A percentile compares a stretch with the other conserved stretches of the same genome.
Evolutionary conservation across 2,888 invertebrate species (phyloP).

Genomic region (Macropis europaea): DNA sequence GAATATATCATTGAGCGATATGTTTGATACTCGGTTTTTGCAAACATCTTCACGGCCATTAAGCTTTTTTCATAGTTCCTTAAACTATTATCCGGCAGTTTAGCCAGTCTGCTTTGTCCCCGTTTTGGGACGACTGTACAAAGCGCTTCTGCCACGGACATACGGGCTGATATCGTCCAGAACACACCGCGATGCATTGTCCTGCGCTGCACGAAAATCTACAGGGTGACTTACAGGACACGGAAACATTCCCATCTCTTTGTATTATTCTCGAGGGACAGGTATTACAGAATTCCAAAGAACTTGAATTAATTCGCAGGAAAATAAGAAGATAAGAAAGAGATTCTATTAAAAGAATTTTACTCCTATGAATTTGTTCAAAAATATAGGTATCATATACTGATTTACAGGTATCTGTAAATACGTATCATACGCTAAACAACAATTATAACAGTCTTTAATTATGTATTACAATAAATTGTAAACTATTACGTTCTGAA

Average conservation of each 20-base stretch:
- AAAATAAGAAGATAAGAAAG: too few relatives aligned
- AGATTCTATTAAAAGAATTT: too few relatives aligned
- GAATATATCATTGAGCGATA: background rate
- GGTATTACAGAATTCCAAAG: background rate
- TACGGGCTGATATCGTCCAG: conserved; percentile 61
- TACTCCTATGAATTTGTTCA: too few relatives aligned
- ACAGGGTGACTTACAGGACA: conserved; percentile 4
- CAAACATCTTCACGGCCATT: background rate
- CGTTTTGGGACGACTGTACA: conserved; percentile 49
- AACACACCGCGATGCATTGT: conserved; percentile 32
- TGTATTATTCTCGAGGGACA: background rate
- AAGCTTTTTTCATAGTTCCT: conserved; percentile 16
- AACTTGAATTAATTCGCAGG: background rate
- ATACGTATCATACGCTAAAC: too few relatives aligned
- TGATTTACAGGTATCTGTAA: too few relatives aligned
- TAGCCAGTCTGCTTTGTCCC: conserved; percentile 33
- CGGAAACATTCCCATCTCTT: background rate
- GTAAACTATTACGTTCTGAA: too few relatives aligned
- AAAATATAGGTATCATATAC: too few relatives aligned
- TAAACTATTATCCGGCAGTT: conserved; percentile 49
- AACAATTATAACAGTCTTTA: too few relatives aligned
- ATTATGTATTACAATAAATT: too few relatives aligned
- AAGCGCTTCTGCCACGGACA: conserved; percentile 63
- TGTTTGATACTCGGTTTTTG: background rate
- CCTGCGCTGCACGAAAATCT: conserved; percentile 18